Conservation (phyloP, 2,113 vertebrate species). For the Cephalophus harveyi region DNA sequence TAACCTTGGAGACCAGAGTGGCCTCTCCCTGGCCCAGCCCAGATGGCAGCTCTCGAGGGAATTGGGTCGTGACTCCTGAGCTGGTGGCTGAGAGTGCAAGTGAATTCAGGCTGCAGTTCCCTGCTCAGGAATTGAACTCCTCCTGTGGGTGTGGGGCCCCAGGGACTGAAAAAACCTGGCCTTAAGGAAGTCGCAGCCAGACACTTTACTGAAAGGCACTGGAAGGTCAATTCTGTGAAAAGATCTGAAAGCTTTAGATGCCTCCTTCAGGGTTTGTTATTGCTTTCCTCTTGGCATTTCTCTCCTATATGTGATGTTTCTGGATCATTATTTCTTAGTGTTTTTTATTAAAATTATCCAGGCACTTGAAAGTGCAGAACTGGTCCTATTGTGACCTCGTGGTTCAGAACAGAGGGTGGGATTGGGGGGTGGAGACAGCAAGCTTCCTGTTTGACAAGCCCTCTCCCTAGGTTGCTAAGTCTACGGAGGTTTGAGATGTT, state of each 20-base stretch:
- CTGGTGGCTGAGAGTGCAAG: not conserved
- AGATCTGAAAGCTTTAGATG: not conserved
- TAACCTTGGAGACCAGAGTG: not conserved
- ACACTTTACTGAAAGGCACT: not conserved
- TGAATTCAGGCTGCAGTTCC: not conserved
- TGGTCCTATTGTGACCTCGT: rapidly evolving
- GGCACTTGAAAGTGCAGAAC: not conserved
- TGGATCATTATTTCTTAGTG: not conserved
- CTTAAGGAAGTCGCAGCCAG: not conserved
- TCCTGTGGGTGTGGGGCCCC: not conserved
- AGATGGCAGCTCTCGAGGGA: not conserved
- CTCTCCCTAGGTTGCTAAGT: not conserved
- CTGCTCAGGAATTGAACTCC: not conserved
- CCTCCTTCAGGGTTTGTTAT: not conserved
- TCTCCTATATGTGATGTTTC: not conserved
- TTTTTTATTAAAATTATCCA: not conserved
- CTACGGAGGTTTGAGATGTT: not conserved
- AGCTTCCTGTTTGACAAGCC: not conserved
- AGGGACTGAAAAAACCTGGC: not conserved
- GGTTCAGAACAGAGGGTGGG: not conserved
- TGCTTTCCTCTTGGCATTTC: not conserved
- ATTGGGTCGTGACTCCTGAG: not conserved
- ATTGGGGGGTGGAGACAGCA: not conserved
- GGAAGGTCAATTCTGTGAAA: not conserved
- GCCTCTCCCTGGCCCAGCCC: not conserved